Evolutionary conservation across 1,140 invertebrate genomes (phyloP), one percentile per base, ranked within the genome.

Genomic region (Chironomus striatipennis): DNA sequence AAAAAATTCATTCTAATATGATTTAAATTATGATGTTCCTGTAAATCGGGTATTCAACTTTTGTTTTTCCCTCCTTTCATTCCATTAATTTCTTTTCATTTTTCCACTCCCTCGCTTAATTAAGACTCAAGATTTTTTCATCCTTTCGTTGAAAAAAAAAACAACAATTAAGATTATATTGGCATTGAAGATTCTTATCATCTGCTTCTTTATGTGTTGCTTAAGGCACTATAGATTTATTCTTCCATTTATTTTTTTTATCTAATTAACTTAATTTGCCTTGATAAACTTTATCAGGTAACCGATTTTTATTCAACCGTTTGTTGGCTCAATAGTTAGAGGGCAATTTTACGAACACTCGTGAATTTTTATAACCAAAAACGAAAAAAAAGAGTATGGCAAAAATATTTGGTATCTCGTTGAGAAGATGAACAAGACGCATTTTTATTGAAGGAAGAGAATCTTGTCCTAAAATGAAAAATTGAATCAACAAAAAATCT

Each of bases 151-250:
- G 10, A 12, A 10, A 57, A 10, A 12, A 21, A 70, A 17, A 70
- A 18, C 65, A 70, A 70, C 65, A 70, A 70, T 70, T 70, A 70
- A 70, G 65, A 70, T 70, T 70, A 70, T 70, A 70, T 70, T 70
- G n/a, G 65, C 17, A 70, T 70, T 70, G 65, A 70, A 70, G 65
- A 70, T 70, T 70, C n/a, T 21, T 20, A 70, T 70, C 65, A 20
- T 20, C 65, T 18, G 15, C n/a, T 17, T 70, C 18, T 70, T 70
- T 70, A 18, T 70, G 20, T 21, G 10, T 17, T 70, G 7, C 65
- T 21, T 10, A 10, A 20, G 18, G 65, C 65, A 70, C n/a, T 57
- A 57, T 70, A 70, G 65, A 70, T 70, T 70, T 70, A 70, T 70
- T 70, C 65, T 20, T 18, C 65, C 65, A 70, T 70, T 70, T 21